A percentile compares a stretch with the other conserved stretches of the same genome.
Conservation (phyloP, 2,888 invertebrate species). For the Phortica okadai region DNA sequence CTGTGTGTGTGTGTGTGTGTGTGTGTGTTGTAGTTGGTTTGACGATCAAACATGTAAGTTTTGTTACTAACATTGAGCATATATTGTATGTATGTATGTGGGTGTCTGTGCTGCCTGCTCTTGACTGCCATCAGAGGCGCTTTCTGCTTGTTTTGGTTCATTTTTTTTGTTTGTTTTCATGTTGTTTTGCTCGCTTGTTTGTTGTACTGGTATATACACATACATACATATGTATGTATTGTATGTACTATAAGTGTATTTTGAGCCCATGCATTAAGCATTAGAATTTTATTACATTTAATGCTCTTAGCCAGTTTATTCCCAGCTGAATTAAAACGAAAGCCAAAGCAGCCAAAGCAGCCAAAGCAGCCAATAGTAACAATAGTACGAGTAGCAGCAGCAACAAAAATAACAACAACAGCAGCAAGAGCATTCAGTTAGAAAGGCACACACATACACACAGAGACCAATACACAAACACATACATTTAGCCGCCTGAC, state of each 20-base stretch:
- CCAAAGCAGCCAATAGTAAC: background rate
- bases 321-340: conserved; percentile 26
- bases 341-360: background rate
- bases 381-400: background rate
- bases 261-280: conserved; percentile 28
- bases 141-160: background rate
- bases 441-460: background rate
- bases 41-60: background rate
- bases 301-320: conserved; percentile 33
- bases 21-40: background rate
- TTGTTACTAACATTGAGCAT: background rate
- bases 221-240: background rate
- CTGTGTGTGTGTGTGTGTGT: background rate
- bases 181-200: conserved; percentile 2
- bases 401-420: background rate
- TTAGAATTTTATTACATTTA: conserved; percentile 33
- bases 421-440: conserved; percentile 13
- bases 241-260: conserved; percentile 12
- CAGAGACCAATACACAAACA: background rate
- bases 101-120: background rate
- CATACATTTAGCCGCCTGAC: too few species aligned
- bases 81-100: background rate
- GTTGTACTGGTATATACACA: too few species aligned
- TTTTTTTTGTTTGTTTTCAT: conserved; percentile 10
- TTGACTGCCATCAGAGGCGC: background rate